Percentiles rank a stretch among this genome's conserved stretches.
Evolutionary conservation across 2,888 invertebrate species (phyloP).

Genomic region (Salpingus planirostris): DNA sequence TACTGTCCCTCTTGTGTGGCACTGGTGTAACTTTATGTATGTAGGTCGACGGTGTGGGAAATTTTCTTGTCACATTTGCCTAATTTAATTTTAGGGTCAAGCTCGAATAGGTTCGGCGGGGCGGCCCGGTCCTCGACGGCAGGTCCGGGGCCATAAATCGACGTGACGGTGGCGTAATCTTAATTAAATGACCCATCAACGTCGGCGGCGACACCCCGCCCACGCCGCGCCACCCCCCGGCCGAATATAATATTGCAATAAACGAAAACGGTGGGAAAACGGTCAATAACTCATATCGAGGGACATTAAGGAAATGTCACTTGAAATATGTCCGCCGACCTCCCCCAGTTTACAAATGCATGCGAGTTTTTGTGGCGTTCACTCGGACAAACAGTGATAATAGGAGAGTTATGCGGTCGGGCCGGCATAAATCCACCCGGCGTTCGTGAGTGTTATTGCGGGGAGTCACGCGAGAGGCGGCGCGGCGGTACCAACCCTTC

Average conservation of each 20-base stretch:
- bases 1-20: too few species aligned
- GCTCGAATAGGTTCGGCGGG: too few species aligned
- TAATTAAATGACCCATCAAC: conserved; percentile 10
- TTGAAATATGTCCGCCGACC: conserved; percentile 20
- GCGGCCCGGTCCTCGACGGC: too few species aligned
- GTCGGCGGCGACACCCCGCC: conserved; percentile 4
- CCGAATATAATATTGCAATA: conserved; percentile 1
- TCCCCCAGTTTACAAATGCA: conserved; percentile 23
- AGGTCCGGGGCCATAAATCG: too few species aligned
- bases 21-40: too few species aligned
- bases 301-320: conserved; percentile 14
- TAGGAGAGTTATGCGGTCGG: conserved; percentile 37
- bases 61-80: too few species aligned
- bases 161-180: too few species aligned
- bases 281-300: conserved; percentile 13
- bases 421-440: conserved; percentile 36
- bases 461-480: conserved; percentile 30
- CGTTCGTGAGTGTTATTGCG: conserved; percentile 36
- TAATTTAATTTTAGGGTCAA: too few species aligned
- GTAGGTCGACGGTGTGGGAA: too few species aligned
- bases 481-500: too few species aligned
- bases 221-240: background rate
- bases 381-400: conserved; percentile 39
- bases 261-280: conserved; percentile 2
- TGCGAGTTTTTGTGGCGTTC: conserved; percentile 31